These are phyloP conservation scores for Hypothenemus hampei DNA, from an alignment of 1,140 invertebrate species.

Conservation along the genomic window DNA sequence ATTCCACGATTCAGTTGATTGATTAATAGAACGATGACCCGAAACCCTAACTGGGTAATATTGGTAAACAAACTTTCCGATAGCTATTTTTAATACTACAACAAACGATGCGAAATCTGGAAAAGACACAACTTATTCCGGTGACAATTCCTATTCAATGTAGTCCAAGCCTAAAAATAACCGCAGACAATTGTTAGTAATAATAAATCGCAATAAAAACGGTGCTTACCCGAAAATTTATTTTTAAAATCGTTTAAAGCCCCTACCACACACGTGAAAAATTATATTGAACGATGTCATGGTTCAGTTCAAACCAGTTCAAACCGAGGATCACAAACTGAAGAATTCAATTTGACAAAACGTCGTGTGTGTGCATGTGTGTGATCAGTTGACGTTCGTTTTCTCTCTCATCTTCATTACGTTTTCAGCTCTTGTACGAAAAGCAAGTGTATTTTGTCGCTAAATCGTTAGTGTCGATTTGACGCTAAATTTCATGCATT, in stretches of 20 bases:
- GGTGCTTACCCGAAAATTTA: slow-evolving; percentile 6
- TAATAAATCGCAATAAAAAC: too few relatives aligned
- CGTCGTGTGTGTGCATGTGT: too few relatives aligned
- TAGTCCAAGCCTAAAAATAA: too few relatives aligned
- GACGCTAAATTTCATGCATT: slow-evolving; percentile 23
- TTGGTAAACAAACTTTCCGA: slow-evolving; percentile 7
- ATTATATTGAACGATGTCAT: too few relatives aligned
- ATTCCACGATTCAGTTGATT: slow-evolving; percentile 11
- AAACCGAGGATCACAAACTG: slow-evolving; percentile 5
- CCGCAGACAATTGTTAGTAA: too few relatives aligned
- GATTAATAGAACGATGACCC: slow-evolving; percentile 12
- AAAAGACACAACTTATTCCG: neutral
- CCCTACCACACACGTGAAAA: slow-evolving; percentile 7
- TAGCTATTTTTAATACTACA: slow-evolving; percentile 10
- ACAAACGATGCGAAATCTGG: neutral
- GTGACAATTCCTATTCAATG: too few relatives aligned
- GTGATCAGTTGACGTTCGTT: neutral
- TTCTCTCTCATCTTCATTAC: slow-evolving; percentile 1
- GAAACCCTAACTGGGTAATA: slow-evolving; percentile 4
- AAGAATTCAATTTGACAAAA: slow-evolving; percentile 10
- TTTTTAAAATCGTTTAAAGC: slow-evolving; percentile 13
- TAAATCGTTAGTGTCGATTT: slow-evolving; percentile 10
- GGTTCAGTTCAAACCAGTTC: slow-evolving; percentile 18
- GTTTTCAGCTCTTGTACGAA: slow-evolving; percentile 5
- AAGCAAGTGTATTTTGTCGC: slow-evolving; percentile 11